phyloP scores from a whole-genome alignment of 2,113 vertebrate species.

The Salminus brasiliensis region DNA sequence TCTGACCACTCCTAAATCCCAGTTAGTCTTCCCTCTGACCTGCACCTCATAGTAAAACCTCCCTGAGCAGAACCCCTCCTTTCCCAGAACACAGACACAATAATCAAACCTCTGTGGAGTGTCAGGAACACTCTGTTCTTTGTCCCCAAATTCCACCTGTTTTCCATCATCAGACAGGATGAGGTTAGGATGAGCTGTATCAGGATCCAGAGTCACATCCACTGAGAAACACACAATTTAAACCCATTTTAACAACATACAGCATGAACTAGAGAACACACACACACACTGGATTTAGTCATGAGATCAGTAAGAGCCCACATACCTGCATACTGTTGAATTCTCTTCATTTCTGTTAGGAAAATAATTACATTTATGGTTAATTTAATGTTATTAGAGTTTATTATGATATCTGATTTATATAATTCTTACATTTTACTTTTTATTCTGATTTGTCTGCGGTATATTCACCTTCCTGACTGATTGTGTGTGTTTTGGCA shows the following conservation, averaged over 20 bases:
- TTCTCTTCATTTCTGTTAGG: conserved; percentile 2
- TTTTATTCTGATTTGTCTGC: no score
- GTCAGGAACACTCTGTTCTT: not conserved
- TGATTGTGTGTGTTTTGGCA: no score
- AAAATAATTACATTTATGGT: not conserved
- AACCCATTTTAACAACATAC: not conserved
- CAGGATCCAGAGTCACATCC: conserved; percentile 4
- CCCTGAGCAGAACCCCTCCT: no score
- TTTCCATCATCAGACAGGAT: not conserved
- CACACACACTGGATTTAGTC: not conserved
- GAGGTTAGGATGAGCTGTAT: conserved; percentile 8
- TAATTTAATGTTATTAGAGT: not conserved
- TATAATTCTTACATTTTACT: no score
- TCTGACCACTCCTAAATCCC: not conserved
- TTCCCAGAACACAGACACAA: not conserved
- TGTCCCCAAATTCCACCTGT: not conserved
- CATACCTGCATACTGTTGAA: conserved; percentile 13
- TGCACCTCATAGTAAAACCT: no score
- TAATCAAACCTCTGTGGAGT: conserved; percentile 4
- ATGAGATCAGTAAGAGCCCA: not conserved
- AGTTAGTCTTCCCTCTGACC: not conserved
- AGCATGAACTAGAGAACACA: not conserved
- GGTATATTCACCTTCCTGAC: no score
- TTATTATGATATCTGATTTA: no score
- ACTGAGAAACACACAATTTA: not conserved